Base-by-base conservation (phyloP, 2,888 invertebrate species). In the Cylindroiulus punctatus region DNA sequence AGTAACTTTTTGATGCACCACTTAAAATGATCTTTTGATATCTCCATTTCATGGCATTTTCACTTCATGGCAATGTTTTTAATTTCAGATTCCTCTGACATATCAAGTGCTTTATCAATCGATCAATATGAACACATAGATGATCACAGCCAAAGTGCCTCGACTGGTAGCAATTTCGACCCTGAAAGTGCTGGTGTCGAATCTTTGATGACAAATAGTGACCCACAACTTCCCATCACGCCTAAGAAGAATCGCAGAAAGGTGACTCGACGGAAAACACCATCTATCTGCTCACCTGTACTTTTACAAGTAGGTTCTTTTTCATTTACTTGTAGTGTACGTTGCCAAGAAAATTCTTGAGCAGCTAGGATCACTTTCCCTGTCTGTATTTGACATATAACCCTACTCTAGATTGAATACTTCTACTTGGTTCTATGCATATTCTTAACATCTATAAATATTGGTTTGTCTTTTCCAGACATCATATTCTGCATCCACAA, bases 71-170 rank as follows among this genome's bases (percentile, higher is more conserved):
- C 19, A 76, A 26, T 30, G 26, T 76, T 76, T 17, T 76, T 14
- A 76, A 30, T 76, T 76, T 76, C 26, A 76, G 76, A 76, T 76
- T 30, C 76, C 17, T 30, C 76, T 76, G 76, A 76, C 76, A 76
- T 76, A 76, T 76, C 76, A 76, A 76, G 76, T 76, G 76, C 76
- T 76, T 76, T 76, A 76, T 76, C 76, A 76, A 76, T 30, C 30
- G 76, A 76, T 14, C 30, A 26, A 1, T 76, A 65, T 65, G 65
- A 65, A 10, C 65, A 26, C 26, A 26, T 76, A 17, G 76, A 76
- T 30, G 76, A 76, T 76, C 76, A 76, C 12, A 76, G 76, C 76
- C 76, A 76, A 30, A 76, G 76, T 76, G 76, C 76, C 76, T 76
- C 76, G 10, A 76, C 76, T 3, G 30, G 30, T 76, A 76, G 76